Percentiles rank a stretch among this genome's conserved stretches.
phyloP scores from a whole-genome alignment of 2,113 vertebrate genomes.

The Tachycineta bicolor region DNA sequence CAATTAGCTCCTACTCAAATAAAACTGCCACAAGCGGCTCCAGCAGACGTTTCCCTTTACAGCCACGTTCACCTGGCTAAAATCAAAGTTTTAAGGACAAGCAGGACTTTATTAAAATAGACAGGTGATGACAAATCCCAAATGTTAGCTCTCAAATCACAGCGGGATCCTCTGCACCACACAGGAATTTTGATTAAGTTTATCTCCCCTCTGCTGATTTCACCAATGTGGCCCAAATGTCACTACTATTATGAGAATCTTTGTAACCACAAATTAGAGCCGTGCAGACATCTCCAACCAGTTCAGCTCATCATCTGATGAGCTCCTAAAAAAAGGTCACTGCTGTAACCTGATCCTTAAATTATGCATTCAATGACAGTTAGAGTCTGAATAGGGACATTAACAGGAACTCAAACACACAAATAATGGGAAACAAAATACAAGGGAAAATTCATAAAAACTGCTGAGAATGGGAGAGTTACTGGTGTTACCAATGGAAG shows the following conservation, averaged over 20 bases:
- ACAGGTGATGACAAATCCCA: constrained; percentile 64
- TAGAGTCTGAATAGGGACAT: background rate
- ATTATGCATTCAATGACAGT: background rate
- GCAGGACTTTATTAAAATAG: constrained; percentile 29
- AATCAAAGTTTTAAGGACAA: background rate
- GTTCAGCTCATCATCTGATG: background rate
- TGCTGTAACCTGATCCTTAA: background rate
- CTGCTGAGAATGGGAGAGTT: background rate
- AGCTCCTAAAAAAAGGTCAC: constrained; percentile 38
- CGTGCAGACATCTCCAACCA: background rate
- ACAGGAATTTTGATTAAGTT: constrained; percentile 52
- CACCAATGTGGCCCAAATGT: constrained; percentile 54
- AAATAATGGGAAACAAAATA: background rate
- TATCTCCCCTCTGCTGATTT: constrained; percentile 46
- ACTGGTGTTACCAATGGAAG: background rate
- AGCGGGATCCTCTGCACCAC: background rate
- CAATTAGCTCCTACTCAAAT: background rate
- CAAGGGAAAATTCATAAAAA: background rate
- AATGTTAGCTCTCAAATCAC: constrained; percentile 36
- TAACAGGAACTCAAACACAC: background rate
- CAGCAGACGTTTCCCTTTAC: background rate
- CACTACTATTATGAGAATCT: constrained; percentile 8
- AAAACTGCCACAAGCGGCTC: background rate
- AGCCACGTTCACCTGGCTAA: background rate
- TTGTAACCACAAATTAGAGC: background rate